A percentile compares a stretch with the other conserved stretches of the same genome.
These are phyloP conservation scores for Recurvirostra avosetta DNA, from an alignment of 2,113 vertebrate genomes.

Conservation along the genomic window DNA sequence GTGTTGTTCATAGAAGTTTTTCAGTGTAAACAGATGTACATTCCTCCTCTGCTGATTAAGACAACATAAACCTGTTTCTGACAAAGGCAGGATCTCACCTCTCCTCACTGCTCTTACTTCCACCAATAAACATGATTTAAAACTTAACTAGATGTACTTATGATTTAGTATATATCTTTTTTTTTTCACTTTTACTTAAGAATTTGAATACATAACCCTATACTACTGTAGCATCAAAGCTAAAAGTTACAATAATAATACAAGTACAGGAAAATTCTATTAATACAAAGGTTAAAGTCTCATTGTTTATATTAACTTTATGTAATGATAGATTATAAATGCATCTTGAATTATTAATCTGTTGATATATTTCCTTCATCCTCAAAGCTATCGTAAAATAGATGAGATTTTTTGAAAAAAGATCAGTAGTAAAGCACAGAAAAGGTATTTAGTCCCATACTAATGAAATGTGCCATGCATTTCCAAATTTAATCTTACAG, in stretches of 20 bases:
- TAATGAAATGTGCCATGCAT: not conserved
- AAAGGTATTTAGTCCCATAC: not conserved
- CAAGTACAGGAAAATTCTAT: not conserved
- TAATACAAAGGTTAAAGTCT: not conserved
- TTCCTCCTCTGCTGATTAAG: not conserved
- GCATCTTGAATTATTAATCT: not conserved
- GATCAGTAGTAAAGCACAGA: not conserved
- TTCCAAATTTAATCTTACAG: not conserved
- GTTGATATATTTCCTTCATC: not conserved
- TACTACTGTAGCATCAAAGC: not conserved
- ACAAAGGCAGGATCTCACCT: not conserved
- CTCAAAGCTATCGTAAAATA: not conserved
- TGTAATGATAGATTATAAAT: not conserved
- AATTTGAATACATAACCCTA: not conserved
- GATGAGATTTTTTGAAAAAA: not conserved
- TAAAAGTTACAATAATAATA: not conserved
- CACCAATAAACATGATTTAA: not conserved
- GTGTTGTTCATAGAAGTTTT: not conserved
- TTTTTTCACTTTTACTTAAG: not conserved
- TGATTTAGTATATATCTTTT: not conserved
- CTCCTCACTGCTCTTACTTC: not conserved
- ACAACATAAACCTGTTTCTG: not conserved
- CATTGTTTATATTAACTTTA: not conserved
- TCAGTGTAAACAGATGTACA: not conserved
- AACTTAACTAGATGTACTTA: not conserved